Conservation (phyloP, 2,888 invertebrate species). For the Melanophora roralis region DNA sequence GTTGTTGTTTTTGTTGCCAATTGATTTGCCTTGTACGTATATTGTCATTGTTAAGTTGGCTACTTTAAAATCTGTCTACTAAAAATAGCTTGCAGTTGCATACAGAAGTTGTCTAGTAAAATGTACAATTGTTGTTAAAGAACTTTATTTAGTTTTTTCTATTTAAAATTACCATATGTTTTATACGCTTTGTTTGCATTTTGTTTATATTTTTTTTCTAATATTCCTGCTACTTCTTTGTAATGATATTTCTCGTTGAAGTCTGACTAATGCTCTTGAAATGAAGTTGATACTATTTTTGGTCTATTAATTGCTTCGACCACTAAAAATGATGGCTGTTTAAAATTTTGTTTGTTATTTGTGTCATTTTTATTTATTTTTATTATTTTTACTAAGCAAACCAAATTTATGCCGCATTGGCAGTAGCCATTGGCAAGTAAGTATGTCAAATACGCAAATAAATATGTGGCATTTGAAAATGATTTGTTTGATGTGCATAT, state of each 20-base stretch:
- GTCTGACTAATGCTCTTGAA: slow-evolving; percentile 60
- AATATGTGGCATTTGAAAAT: slow-evolving; percentile 53
- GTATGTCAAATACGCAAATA: slow-evolving; percentile 59
- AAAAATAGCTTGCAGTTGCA: slow-evolving; percentile 25
- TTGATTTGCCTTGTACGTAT: slow-evolving; percentile 43
- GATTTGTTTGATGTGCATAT: slow-evolving; percentile 33
- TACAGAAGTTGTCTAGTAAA: slow-evolving; percentile 48
- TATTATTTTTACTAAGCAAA: not conserved
- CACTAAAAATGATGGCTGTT: slow-evolving; percentile 46
- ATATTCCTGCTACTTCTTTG: not conserved
- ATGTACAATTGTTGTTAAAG: slow-evolving; percentile 13
- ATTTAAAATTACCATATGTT: slow-evolving; percentile 11
- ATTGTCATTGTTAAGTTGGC: slow-evolving; percentile 58
- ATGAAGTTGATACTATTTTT: slow-evolving; percentile 61
- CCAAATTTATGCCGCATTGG: slow-evolving; percentile 28
- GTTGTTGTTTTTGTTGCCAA: not conserved
- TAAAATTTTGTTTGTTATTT: slow-evolving; percentile 7
- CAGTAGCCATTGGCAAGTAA: slow-evolving; percentile 59
- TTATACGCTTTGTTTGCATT: slow-evolving; percentile 14
- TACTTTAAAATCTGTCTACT: slow-evolving; percentile 35
- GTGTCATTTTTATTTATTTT: slow-evolving; percentile 12
- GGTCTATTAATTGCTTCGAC: slow-evolving; percentile 63
- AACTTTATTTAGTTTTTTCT: not conserved
- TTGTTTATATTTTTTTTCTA: slow-evolving; percentile 1
- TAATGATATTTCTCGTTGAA: not conserved